Conservation (phyloP, 2,888 invertebrate genomes). For the Coremacera marginata region DNA sequence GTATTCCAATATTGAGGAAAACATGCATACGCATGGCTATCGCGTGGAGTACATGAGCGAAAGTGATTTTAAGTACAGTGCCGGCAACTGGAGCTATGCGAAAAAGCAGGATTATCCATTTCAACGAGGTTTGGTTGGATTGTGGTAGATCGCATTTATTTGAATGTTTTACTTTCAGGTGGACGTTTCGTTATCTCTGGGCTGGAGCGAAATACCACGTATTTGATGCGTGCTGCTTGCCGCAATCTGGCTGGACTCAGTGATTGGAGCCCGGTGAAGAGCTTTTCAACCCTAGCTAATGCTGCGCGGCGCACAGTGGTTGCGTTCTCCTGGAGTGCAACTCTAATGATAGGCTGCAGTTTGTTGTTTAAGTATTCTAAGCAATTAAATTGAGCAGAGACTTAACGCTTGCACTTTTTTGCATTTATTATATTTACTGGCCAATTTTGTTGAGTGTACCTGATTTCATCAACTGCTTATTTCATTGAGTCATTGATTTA, state of each 20-base stretch:
- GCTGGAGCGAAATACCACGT: constrained; percentile 70
- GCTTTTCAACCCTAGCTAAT: constrained; percentile 62
- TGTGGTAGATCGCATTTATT: neutral
- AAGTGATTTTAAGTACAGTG: constrained; percentile 63
- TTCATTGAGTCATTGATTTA: neutral
- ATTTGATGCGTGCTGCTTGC: constrained; percentile 72
- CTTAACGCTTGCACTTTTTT: neutral
- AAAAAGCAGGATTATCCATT: constrained; percentile 65
- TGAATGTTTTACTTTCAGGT: constrained; percentile 59
- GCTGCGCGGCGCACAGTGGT: constrained; percentile 44
- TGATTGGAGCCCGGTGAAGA: constrained; percentile 66
- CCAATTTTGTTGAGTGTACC: constrained; percentile 32
- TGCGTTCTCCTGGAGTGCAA: constrained; percentile 38
- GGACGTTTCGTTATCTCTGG: constrained; percentile 70
- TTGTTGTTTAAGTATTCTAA: constrained; percentile 37
- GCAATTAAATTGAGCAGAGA: constrained; percentile 27
- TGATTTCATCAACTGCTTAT: constrained; percentile 24
- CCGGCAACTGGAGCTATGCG: constrained; percentile 68
- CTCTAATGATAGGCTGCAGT: constrained; percentile 45
- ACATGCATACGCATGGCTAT: constrained; percentile 68
- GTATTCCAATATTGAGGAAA: constrained; percentile 59
- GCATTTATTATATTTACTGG: neutral
- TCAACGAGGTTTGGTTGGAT: constrained; percentile 60
- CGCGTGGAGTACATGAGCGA: constrained; percentile 66
- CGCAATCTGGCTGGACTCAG: constrained; percentile 72